Evolutionary conservation across 2,888 invertebrate genomes (phyloP).

Genomic region (Hydropsyche betteni): DNA sequence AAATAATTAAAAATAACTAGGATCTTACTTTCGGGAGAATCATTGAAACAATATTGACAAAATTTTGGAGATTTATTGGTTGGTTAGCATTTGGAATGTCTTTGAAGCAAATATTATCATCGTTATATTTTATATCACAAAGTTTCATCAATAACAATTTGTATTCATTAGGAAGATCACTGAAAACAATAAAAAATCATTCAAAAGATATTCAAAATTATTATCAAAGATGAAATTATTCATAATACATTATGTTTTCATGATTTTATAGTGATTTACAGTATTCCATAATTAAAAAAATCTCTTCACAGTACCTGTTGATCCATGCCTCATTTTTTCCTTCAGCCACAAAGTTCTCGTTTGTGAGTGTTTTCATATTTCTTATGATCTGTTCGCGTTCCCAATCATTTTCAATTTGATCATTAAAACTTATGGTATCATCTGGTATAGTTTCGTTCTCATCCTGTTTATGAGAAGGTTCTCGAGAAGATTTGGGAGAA

Average conservation of each 20-base stretch:
- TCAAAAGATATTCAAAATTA: no score
- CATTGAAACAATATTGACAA: constrained; percentile 62
- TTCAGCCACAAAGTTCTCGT: constrained; percentile 34
- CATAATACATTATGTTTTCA: no score
- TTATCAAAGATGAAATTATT: no score
- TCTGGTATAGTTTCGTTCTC: constrained; percentile 62
- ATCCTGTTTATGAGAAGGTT: constrained; percentile 40
- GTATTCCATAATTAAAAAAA: background rate
- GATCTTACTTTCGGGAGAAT: constrained; percentile 60
- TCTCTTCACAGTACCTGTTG: constrained; percentile 44
- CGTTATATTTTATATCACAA: constrained; percentile 46
- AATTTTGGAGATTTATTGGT: constrained; percentile 59
- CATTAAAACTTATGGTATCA: constrained; percentile 60
- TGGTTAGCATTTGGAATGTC: constrained; percentile 52
- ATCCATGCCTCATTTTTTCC: constrained; percentile 51
- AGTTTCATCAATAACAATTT: constrained; percentile 49
- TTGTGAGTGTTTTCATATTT: constrained; percentile 39
- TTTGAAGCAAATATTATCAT: constrained; percentile 45
- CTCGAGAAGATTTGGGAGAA: constrained; percentile 44
- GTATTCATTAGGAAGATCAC: constrained; percentile 48
- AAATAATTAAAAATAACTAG: background rate
- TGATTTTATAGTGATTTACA: background rate
- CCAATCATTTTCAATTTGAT: constrained; percentile 48
- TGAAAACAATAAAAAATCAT: constrained; percentile 11
- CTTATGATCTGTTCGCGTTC: constrained; percentile 44